Evolutionary conservation across 1,140 invertebrate genomes (phyloP).

Genomic region (Globodera rostochiensis): DNA sequence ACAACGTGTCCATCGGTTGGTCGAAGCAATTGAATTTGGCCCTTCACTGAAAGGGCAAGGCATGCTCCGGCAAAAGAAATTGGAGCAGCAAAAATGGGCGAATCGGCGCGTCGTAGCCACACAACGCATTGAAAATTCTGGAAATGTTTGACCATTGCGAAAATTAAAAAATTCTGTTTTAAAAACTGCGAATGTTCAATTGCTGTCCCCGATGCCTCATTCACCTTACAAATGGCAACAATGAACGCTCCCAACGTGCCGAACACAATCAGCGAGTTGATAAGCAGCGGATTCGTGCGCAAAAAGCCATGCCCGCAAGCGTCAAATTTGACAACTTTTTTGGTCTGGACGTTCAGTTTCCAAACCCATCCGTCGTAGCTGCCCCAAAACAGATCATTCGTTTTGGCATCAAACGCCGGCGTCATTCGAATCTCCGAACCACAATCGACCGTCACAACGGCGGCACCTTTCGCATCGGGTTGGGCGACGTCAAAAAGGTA

Average conservation of each 20-base stretch:
- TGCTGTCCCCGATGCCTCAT: background rate
- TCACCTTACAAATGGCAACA: constrained; percentile 26
- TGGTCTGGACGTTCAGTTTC: background rate
- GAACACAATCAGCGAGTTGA: constrained; percentile 14
- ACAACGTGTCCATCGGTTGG: background rate
- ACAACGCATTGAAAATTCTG: constrained; percentile 2
- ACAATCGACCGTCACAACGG: constrained; percentile 1
- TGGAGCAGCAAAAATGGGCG: constrained; percentile 26
- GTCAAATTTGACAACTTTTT: constrained; percentile 10
- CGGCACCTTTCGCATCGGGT: background rate
- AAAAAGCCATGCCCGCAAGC: constrained; percentile 6
- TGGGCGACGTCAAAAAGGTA: constrained; percentile 12
- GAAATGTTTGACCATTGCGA: background rate
- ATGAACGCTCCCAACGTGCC: constrained; percentile 5
- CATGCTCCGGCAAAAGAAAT: constrained; percentile 1
- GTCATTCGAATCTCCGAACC: constrained; percentile 30
- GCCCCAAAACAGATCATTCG: constrained; percentile 15
- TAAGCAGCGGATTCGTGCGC: constrained; percentile 18
- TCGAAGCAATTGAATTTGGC: background rate
- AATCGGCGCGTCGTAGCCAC: constrained; percentile 17
- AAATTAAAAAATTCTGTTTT: background rate
- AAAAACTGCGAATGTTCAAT: background rate
- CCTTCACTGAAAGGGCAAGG: constrained; percentile 19
- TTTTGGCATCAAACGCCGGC: constrained; percentile 26
- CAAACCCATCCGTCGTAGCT: constrained; percentile 19